Conservation (phyloP, 2,888 invertebrate genomes). For the Drosophila suboccidentalis region DNA sequence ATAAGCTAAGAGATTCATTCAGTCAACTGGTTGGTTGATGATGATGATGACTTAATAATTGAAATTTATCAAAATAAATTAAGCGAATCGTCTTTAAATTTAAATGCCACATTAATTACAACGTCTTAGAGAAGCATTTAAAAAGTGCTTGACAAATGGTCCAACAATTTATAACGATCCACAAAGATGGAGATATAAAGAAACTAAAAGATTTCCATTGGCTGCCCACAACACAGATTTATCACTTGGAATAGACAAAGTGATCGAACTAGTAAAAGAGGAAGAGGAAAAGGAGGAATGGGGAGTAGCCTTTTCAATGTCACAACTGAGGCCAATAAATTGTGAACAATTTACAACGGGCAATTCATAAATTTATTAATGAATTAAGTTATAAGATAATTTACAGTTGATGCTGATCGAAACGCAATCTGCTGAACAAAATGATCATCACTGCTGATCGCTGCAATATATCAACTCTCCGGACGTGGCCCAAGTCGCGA, state of each 20-base stretch:
- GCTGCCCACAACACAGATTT: slow-evolving; percentile 57
- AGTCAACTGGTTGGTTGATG: slow-evolving; percentile 25
- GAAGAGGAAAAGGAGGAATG: neutral
- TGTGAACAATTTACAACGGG: slow-evolving; percentile 82
- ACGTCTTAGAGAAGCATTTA: slow-evolving; percentile 58
- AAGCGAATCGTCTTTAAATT: slow-evolving; percentile 65
- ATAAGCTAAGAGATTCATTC: slow-evolving; percentile 50
- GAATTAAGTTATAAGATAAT: slow-evolving; percentile 85
- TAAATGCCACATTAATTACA: slow-evolving; percentile 72
- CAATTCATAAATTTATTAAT: slow-evolving; percentile 85
- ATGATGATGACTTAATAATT: slow-evolving; percentile 69
- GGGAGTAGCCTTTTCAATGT: slow-evolving; percentile 51
- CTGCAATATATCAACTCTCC: slow-evolving; percentile 78
- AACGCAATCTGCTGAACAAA: slow-evolving; percentile 75
- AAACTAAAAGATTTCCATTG: slow-evolving; percentile 26
- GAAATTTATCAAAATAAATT: slow-evolving; percentile 74
- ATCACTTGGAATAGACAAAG: slow-evolving; percentile 61
- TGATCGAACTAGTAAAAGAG: slow-evolving; percentile 7
- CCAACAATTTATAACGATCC: slow-evolving; percentile 49
- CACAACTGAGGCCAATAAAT: slow-evolving; percentile 73
- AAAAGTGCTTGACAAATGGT: slow-evolving; percentile 65
- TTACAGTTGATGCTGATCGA: slow-evolving; percentile 73
- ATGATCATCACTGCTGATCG: slow-evolving; percentile 82
- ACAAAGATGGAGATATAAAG: slow-evolving; percentile 12
- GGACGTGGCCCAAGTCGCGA: slow-evolving; percentile 55